These are phyloP conservation scores for Brienomyrus longianalis DNA, from an alignment of 2,113 vertebrate species.

Conservation along the genomic window DNA sequence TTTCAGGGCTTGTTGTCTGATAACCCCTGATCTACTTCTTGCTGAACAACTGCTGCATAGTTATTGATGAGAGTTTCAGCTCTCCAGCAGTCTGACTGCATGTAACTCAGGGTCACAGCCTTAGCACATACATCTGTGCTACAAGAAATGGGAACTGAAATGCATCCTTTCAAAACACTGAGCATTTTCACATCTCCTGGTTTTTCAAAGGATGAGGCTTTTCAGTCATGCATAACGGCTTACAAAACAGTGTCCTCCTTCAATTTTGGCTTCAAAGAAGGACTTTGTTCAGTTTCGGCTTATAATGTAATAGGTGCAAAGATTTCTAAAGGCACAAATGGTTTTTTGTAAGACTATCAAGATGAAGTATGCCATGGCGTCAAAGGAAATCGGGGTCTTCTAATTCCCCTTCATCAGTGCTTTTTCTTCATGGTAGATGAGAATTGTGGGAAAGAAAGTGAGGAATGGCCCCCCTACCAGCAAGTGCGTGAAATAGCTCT, in stretches of 20 bases:
- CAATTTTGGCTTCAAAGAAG: neutral
- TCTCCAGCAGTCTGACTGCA: neutral
- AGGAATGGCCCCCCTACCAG: slow-evolving; percentile 22
- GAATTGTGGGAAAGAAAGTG: slow-evolving; percentile 41
- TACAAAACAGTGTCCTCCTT: neutral
- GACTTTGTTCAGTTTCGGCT: neutral
- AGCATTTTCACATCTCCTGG: neutral
- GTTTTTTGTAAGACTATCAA: slow-evolving; percentile 5
- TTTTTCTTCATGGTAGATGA: slow-evolving; percentile 41
- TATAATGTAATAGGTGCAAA: slow-evolving; percentile 2
- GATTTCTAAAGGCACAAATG: neutral
- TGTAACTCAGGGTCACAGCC: neutral
- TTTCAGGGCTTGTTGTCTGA: slow-evolving; percentile 40
- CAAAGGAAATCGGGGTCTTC: slow-evolving; percentile 30
- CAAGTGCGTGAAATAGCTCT: slow-evolving; percentile 21
- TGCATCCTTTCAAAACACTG: neutral
- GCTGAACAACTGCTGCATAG: neutral
- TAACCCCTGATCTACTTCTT: slow-evolving; percentile 38
- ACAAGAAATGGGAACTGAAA: neutral
- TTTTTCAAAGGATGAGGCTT: neutral
- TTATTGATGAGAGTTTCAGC: neutral
- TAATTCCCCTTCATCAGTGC: slow-evolving; percentile 30
- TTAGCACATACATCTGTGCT: neutral
- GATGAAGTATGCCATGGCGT: slow-evolving; percentile 22
- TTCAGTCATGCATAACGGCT: neutral